phyloP scores from a whole-genome alignment of 2,113 vertebrate genomes.

The Plectropomus leopardus region DNA sequence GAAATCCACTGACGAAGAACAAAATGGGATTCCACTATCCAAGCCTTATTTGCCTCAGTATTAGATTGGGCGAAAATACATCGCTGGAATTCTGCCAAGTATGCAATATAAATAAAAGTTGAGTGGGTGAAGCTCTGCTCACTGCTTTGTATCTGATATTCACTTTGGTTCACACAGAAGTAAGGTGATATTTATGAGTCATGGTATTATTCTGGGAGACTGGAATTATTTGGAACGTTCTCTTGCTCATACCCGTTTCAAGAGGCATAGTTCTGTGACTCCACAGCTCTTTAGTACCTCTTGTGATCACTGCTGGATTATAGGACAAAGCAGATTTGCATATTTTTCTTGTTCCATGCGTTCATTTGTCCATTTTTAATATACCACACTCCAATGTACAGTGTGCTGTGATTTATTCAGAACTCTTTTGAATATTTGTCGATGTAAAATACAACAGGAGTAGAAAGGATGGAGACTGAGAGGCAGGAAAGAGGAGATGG shows the following conservation, averaged over 20 bases:
- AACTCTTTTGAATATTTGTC: slow-evolving; percentile 38
- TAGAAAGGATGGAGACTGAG: not conserved
- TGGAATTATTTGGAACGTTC: slow-evolving; percentile 69
- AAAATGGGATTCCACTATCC: slow-evolving; percentile 42
- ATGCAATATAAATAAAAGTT: slow-evolving; percentile 74
- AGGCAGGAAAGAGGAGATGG: not conserved
- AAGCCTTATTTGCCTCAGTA: slow-evolving; percentile 19
- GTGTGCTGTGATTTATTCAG: not conserved
- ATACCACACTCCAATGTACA: slow-evolving; percentile 6
- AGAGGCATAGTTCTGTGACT: slow-evolving; percentile 54
- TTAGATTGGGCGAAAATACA: slow-evolving; percentile 45
- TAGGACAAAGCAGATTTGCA: slow-evolving; percentile 67
- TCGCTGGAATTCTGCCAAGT: slow-evolving; percentile 65
- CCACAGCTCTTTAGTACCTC: slow-evolving; percentile 57
- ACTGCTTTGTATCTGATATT: slow-evolving; percentile 74
- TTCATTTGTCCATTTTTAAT: slow-evolving; percentile 47
- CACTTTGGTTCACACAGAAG: slow-evolving; percentile 69
- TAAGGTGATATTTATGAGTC: slow-evolving; percentile 79
- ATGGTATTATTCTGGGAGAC: slow-evolving; percentile 75
- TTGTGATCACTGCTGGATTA: slow-evolving; percentile 74
- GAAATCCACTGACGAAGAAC: slow-evolving; percentile 10
- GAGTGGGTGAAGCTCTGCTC: slow-evolving; percentile 74
- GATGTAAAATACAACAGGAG: slow-evolving; percentile 4
- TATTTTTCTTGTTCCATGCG: slow-evolving; percentile 45
- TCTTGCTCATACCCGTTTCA: slow-evolving; percentile 65